Conservation (phyloP, 2,888 invertebrate genomes). For the Exocentrus adspersus region DNA sequence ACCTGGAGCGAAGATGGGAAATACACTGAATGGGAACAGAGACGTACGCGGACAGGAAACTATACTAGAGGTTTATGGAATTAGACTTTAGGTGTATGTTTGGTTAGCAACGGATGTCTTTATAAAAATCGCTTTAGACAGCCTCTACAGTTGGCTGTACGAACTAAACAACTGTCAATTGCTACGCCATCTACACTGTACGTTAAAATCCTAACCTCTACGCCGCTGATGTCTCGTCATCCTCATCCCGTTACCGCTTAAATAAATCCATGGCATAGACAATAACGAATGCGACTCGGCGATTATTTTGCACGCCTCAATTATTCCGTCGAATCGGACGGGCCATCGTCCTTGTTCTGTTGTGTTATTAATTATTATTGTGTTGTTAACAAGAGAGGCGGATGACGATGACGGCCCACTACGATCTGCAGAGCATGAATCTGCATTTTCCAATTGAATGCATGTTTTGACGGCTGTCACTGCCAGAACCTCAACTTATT, state of each 20-base stretch:
- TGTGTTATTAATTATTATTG: constrained; percentile 25
- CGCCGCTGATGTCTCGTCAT: no score
- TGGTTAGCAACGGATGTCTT: no score
- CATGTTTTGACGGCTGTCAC: constrained; percentile 34
- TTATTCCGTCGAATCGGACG: constrained; percentile 34
- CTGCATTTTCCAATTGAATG: constrained; percentile 26
- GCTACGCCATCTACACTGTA: no score
- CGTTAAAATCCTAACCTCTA: no score
- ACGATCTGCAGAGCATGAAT: constrained; percentile 19
- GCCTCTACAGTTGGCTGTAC: no score
- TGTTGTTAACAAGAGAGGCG: constrained; percentile 28
- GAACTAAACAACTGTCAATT: no score
- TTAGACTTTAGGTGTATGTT: no score
- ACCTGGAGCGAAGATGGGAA: constrained; percentile 37
- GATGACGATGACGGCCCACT: constrained; percentile 22
- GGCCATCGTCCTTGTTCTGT: constrained; percentile 26
- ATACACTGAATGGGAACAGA: constrained; percentile 8
- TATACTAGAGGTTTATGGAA: no score
- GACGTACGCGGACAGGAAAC: background rate
- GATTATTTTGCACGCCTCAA: constrained; percentile 34
- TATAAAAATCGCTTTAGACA: no score
- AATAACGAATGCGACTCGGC: constrained; percentile 34
- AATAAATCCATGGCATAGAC: constrained; percentile 32
- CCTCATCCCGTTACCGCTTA: constrained; percentile 26
- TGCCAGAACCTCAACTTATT: constrained; percentile 25